phyloP scores from a whole-genome alignment of 2,113 vertebrate species.

The Lepus europaeus region DNA sequence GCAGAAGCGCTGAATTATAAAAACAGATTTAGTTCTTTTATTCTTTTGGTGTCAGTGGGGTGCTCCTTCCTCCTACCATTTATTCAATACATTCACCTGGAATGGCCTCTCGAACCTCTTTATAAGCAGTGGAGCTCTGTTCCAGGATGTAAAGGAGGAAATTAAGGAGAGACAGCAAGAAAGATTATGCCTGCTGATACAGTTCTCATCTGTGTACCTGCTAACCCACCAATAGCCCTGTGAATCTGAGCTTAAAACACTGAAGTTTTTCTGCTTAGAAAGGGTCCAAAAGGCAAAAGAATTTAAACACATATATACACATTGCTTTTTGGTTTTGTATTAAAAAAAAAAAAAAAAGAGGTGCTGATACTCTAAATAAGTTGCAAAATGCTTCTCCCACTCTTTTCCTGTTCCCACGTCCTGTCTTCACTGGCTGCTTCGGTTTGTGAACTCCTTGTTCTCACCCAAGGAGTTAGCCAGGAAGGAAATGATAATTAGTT shows the following conservation, averaged over 20 bases:
- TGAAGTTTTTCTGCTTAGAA: slow-evolving; percentile 57
- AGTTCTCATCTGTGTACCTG: slow-evolving; percentile 59
- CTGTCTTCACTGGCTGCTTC: neutral
- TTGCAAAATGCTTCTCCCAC: slow-evolving; percentile 74
- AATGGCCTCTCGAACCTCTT: slow-evolving; percentile 58
- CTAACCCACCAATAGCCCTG: slow-evolving; percentile 26
- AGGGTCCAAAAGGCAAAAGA: slow-evolving; percentile 28
- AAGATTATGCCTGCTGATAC: slow-evolving; percentile 51
- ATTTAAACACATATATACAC: slow-evolving; percentile 51
- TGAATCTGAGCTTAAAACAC: slow-evolving; percentile 53
- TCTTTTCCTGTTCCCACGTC: slow-evolving; percentile 77
- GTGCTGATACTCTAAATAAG: slow-evolving; percentile 65
- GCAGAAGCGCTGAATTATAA: slow-evolving; percentile 52
- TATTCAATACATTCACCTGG: slow-evolving; percentile 57
- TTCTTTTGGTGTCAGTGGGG: neutral
- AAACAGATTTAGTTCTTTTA: slow-evolving; percentile 41
- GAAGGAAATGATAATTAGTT: slow-evolving; percentile 44
- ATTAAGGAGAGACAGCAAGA: slow-evolving; percentile 59
- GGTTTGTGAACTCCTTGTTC: slow-evolving; percentile 69
- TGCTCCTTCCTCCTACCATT: slow-evolving; percentile 53
- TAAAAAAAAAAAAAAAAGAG: slow-evolving; percentile 28
- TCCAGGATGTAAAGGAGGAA: slow-evolving; percentile 39
- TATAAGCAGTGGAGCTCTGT: neutral
- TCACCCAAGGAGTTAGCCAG: slow-evolving; percentile 33
- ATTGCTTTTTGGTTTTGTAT: slow-evolving; percentile 69